Base-by-base conservation (phyloP, 2,888 invertebrate species). In the Caenorhabditis becei region DNA sequence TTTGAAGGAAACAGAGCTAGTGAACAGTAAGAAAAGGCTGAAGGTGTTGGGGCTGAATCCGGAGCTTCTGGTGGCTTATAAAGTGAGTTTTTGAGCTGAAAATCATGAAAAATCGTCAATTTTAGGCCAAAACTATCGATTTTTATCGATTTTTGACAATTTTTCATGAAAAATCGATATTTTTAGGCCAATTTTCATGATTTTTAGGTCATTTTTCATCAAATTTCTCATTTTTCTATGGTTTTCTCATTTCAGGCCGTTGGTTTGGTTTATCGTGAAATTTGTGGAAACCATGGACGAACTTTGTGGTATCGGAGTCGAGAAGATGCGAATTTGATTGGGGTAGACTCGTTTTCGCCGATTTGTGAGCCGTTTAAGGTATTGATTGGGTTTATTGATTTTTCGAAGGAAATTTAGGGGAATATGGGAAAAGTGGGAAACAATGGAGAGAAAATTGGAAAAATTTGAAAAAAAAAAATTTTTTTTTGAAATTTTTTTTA, bases 351-450 rank as follows among this genome's bases (percentile, higher is more conserved):
- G 35, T 70, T 63, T 11, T 88, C 89, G 3, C 86, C 86, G 1
- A 90, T 90, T 53, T 90, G 90, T 65, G 89, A 86, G 41, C 90
- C 90, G 0, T 90, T 89, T 61, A 91, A 91, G 78, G 89, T 86
- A 35, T 11, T 49, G 23, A 44, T 65, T 49, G 44, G n/a, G n/a
- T n/a, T n/a, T n/a, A n/a, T n/a, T n/a, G n/a, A n/a, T n/a, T n/a
- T n/a, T n/a, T n/a, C n/a, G n/a, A n/a, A n/a, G n/a, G n/a, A n/a
- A n/a, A n/a, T n/a, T n/a, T n/a, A n/a, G n/a, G n/a, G n/a, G n/a
- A n/a, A n/a, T n/a, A n/a, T n/a, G n/a, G n/a, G n/a, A n/a, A n/a
- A n/a, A n/a, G n/a, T n/a, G n/a, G n/a, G n/a, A n/a, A n/a, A n/a
- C n/a, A n/a, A n/a, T n/a, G n/a, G n/a, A n/a, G n/a, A n/a, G n/a